Percentiles rank a stretch among this genome's conserved stretches.
phyloP scores from a whole-genome alignment of 1,140 invertebrate species.

The Charaxes varanes region DNA sequence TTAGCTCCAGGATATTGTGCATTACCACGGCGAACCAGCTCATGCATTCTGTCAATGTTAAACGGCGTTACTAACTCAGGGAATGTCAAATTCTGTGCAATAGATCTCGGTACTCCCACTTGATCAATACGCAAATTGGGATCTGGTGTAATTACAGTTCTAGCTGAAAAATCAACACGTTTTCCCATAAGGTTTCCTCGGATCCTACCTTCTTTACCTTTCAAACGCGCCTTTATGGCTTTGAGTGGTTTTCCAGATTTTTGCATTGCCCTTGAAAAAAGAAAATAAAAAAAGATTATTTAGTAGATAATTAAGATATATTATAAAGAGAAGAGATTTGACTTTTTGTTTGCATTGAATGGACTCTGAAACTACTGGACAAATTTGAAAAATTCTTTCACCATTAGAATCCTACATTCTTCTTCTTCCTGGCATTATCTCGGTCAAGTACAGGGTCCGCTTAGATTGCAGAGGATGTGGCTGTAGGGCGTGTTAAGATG shows the following conservation, averaged over 20 bases:
- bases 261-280: constrained; percentile 89
- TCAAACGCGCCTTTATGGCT: constrained; percentile 93
- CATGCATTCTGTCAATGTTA: constrained; percentile 99
- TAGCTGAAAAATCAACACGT: constrained; percentile 98
- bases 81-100: constrained; percentile 99
- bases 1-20: constrained; percentile 99
- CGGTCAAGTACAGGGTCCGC: too few relatives aligned
- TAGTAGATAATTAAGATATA: too few relatives aligned
- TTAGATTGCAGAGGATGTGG: too few relatives aligned
- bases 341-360: too few relatives aligned
- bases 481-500: too few relatives aligned
- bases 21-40: constrained; percentile 95
- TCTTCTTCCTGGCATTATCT: too few relatives aligned
- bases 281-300: constrained; percentile 13
- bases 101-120: constrained; percentile 97
- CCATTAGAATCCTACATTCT: too few relatives aligned
- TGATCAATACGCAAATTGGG: constrained; percentile 99
- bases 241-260: constrained; percentile 99
- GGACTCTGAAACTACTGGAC: too few relatives aligned
- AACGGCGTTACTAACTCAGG: constrained; percentile 99
- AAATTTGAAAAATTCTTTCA: too few relatives aligned
- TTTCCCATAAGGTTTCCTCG: constrained; percentile 99
- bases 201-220: constrained; percentile 98
- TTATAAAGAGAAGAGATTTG: too few relatives aligned
- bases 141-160: constrained; percentile 99